Evolutionary conservation across 2,888 invertebrate species (phyloP).

Genomic region (Uloborus plumipes): DNA sequence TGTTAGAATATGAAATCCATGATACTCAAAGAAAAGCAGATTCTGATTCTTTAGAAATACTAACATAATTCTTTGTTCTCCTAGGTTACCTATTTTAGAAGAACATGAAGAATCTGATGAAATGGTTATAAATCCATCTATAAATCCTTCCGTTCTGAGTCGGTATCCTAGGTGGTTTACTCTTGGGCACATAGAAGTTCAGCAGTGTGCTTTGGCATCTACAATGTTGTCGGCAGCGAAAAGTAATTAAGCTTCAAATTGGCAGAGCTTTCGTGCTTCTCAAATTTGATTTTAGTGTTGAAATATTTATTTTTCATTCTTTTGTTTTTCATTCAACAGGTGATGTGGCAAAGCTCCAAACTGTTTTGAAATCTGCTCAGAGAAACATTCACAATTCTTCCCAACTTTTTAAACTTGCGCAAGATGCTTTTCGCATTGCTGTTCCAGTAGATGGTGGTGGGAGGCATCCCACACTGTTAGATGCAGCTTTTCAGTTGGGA

Average conservation of each 20-base stretch:
- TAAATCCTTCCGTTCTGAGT: constrained; percentile 75
- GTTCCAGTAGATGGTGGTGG: constrained; percentile 80
- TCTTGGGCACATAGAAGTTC: constrained; percentile 83
- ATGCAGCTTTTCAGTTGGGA: constrained; percentile 86
- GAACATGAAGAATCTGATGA: constrained; percentile 79
- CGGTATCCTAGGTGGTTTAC: constrained; percentile 84
- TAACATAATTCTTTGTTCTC: background rate
- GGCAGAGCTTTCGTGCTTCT: background rate
- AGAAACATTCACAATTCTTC: constrained; percentile 87
- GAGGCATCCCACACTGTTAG: constrained; percentile 82
- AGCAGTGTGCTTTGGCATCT: constrained; percentile 84
- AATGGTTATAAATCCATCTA: constrained; percentile 73
- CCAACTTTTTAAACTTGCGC: constrained; percentile 86
- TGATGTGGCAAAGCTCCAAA: constrained; percentile 79
- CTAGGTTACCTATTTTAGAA: constrained; percentile 81
- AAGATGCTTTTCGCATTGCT: constrained; percentile 87
- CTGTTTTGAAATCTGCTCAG: constrained; percentile 84
- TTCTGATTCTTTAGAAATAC: background rate
- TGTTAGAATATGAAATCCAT: background rate
- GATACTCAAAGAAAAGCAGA: background rate
- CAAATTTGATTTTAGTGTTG: background rate
- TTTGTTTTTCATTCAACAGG: constrained; percentile 71
- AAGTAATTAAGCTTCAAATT: constrained; percentile 71
- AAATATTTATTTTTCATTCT: background rate
- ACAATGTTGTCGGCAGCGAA: constrained; percentile 82